Percentiles rank a stretch among this genome's conserved stretches.
Conservation (phyloP, 2,797 vertebrate species). For the Semaprochilodus insignis region DNA sequence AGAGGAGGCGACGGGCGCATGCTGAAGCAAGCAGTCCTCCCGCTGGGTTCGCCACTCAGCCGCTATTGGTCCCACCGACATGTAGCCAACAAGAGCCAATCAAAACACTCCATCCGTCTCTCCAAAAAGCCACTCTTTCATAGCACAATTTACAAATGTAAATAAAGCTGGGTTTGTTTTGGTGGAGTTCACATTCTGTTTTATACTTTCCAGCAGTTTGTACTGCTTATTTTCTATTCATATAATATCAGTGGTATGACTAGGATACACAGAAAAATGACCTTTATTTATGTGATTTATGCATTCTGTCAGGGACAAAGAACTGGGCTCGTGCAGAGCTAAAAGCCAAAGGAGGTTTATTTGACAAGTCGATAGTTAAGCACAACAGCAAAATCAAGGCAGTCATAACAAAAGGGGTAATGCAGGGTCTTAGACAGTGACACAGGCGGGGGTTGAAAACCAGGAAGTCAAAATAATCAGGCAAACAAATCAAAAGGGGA, state of each 20-base stretch:
- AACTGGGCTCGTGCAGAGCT: too few species aligned
- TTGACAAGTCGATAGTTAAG: too few species aligned
- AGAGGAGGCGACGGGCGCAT: slow-evolving; percentile 54
- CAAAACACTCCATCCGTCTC: slow-evolving; percentile 64
- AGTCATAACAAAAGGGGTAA: too few species aligned
- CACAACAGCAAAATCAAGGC: too few species aligned
- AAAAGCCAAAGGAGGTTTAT: too few species aligned
- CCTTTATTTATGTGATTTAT: background rate
- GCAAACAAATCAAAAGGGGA: too few species aligned
- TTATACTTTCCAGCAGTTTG: slow-evolving; percentile 21
- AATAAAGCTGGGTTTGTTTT: slow-evolving; percentile 62
- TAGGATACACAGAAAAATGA: background rate
- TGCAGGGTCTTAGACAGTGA: too few species aligned
- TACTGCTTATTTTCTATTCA: background rate
- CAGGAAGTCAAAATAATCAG: too few species aligned
- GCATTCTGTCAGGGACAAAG: too few species aligned
- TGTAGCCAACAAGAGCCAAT: slow-evolving; percentile 73
- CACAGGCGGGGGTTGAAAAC: too few species aligned
- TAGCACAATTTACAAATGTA: slow-evolving; percentile 61
- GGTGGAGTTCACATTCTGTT: slow-evolving; percentile 42
- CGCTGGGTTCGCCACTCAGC: slow-evolving; percentile 65
- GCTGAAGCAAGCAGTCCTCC: slow-evolving; percentile 58
- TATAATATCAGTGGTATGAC: background rate
- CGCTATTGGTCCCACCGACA: slow-evolving; percentile 65
- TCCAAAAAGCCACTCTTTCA: slow-evolving; percentile 65